Evolutionary conservation across 1,140 invertebrate species (phyloP).

Genomic region (Asobara japonica): DNA sequence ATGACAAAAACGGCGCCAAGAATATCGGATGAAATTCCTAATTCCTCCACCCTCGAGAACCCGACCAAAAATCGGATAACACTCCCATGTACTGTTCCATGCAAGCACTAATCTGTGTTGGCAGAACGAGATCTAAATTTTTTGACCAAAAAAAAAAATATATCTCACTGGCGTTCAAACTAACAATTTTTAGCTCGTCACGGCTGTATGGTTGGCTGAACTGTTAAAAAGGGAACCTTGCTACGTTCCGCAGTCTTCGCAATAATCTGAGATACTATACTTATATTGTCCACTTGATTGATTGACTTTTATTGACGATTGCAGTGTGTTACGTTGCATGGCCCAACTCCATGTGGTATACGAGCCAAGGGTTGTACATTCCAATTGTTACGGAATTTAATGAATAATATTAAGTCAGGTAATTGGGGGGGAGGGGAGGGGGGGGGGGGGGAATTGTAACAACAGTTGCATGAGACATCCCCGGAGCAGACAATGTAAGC

Average conservation of each 20-base stretch:
- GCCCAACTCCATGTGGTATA: constrained; percentile 49
- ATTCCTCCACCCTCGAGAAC: no score
- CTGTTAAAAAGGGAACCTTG: constrained; percentile 68
- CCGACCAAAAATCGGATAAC: no score
- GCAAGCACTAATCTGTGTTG: constrained; percentile 6
- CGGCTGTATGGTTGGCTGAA: constrained; percentile 68
- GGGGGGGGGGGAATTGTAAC: no score
- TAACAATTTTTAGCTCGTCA: constrained; percentile 65
- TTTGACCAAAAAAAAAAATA: background rate
- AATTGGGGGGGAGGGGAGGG: no score
- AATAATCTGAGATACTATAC: constrained; percentile 43
- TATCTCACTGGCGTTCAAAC: constrained; percentile 5
- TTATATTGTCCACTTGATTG: constrained; percentile 50
- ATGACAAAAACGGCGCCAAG: no score
- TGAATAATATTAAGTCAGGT: background rate
- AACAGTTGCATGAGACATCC: no score
- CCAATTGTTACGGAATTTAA: background rate
- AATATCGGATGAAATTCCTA: no score
- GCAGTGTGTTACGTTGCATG: constrained; percentile 65
- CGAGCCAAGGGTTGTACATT: background rate
- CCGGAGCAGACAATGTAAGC: no score
- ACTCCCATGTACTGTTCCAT: no score
- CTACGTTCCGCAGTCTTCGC: constrained; percentile 68
- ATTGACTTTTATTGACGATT: constrained; percentile 56
- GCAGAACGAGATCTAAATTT: background rate